These are phyloP conservation scores for Syrmaticus mikado DNA, from an alignment of 2,113 vertebrate genomes.

Conservation along the genomic window DNA sequence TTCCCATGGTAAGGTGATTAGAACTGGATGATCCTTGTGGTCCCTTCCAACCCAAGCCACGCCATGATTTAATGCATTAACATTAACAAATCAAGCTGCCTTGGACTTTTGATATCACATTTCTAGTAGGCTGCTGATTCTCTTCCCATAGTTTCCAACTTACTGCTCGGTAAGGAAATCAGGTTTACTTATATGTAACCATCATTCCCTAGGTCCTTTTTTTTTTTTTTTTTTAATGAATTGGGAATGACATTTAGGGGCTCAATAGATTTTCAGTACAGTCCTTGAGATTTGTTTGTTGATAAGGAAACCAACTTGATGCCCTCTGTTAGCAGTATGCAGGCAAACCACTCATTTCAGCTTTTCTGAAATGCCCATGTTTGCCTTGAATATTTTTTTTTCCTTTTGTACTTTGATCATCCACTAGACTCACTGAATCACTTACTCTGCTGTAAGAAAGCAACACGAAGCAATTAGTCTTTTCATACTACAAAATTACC, in stretches of 20 bases:
- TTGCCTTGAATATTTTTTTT: not conserved
- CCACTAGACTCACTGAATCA: not conserved
- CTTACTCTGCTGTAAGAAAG: not conserved
- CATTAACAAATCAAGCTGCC: not conserved
- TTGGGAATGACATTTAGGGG: not conserved
- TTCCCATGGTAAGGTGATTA: no score
- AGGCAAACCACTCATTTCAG: not conserved
- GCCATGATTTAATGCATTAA: not conserved
- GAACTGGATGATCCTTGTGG: no score
- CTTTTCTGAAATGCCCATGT: conserved; percentile 3
- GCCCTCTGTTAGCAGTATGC: not conserved
- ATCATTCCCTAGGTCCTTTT: not conserved
- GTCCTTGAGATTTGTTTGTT: not conserved
- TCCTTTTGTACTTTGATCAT: not conserved
- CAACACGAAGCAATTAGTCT: not conserved
- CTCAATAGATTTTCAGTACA: not conserved
- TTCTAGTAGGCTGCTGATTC: not conserved
- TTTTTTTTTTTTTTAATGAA: not conserved
- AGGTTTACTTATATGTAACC: not conserved
- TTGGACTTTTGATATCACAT: not conserved
- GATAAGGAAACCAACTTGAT: not conserved
- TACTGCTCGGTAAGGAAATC: not conserved
- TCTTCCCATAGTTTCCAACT: not conserved
- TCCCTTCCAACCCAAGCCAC: no score
- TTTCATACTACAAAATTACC: not conserved